Base-by-base conservation (phyloP, 37 sponge, comb jelly and placozoan genomes). In the Dysidea cf. avara region DNA sequence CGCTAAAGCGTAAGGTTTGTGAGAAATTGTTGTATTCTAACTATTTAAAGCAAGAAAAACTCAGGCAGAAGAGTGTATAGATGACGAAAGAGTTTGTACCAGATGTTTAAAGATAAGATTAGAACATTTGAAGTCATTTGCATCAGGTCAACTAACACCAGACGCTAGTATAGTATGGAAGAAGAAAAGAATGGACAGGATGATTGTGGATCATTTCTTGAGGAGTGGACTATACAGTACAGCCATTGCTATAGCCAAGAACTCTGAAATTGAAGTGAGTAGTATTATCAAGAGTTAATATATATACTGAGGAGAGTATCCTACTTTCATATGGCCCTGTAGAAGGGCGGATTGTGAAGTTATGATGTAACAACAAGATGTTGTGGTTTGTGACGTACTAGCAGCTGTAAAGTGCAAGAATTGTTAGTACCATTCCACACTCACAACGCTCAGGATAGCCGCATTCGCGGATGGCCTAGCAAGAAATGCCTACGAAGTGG, bases 131-230 rank as follows among this genome's bases (percentile, higher is more conserved):
- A 81, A 81, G 53, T 56, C 78, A 5, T 82, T 77, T 33, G 68
- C 78, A n/a, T 80, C 80, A 61, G 86, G 83, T 66, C 46, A 43
- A 43, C 46, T 43, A 9, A 12, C 46, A 5, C 5, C 7, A 9
- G 46, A 43, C 7, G 46, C 46, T 9, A 43, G 46, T 9, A 5
- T 43, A 9, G 90, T 56, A 3, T 89, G 86, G 90, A 76, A 40
- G 59, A 88, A 81, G 78, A 76, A 35, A 30, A 69, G 86, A 32
- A 61, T 84, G 18, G 86, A 95, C 56, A 62, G 95, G 30, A 82
- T 95, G 63, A 58, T 99, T 30, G 87, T 95, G 20, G 99, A 99
- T 46, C 93, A 99, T 57, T 81, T 95, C 71, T 75, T 99, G 20
- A 46, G 99, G 55, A 64, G 64, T 56, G 70, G 95, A 3, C 72